phyloP scores from a whole-genome alignment of 1,140 invertebrate species.

The Heliconius himera region DNA sequence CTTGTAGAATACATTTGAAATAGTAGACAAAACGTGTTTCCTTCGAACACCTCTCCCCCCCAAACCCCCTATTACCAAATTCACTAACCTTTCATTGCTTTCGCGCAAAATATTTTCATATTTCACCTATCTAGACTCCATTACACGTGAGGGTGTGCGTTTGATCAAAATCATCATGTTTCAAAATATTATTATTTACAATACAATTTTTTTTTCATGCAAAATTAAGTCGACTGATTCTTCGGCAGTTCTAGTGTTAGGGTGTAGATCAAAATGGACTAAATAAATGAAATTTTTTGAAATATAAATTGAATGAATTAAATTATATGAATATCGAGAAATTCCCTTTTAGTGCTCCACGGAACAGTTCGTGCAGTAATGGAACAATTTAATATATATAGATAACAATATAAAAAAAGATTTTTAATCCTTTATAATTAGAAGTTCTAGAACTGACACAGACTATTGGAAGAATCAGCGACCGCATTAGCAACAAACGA shows the following conservation, averaged over 20 bases:
- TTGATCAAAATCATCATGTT: constrained; percentile 40
- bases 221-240: constrained; percentile 38
- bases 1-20: constrained; percentile 58
- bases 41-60: constrained; percentile 50
- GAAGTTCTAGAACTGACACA: background rate
- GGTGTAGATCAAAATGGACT: background rate
- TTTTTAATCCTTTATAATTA: background rate
- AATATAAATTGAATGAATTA: too few relatives aligned
- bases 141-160: constrained; percentile 65
- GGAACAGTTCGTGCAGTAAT: too few relatives aligned
- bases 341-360: too few relatives aligned
- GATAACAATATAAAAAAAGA: background rate
- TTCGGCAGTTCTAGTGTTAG: background rate
- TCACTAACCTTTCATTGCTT: constrained; percentile 80
- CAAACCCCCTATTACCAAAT: constrained; percentile 69
- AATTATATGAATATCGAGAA: too few relatives aligned
- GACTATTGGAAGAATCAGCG: background rate
- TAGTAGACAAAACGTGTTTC: constrained; percentile 60
- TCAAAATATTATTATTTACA: constrained; percentile 57
- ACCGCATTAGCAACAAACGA: constrained; percentile 50
- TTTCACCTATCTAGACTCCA: constrained; percentile 68
- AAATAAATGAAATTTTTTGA: too few relatives aligned
- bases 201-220: constrained; percentile 56
- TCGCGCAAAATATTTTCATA: constrained; percentile 63
- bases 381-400: background rate